These are phyloP conservation scores for Zaprionus capensis DNA, from an alignment of 1,140 invertebrate species.

Conservation along the genomic window DNA sequence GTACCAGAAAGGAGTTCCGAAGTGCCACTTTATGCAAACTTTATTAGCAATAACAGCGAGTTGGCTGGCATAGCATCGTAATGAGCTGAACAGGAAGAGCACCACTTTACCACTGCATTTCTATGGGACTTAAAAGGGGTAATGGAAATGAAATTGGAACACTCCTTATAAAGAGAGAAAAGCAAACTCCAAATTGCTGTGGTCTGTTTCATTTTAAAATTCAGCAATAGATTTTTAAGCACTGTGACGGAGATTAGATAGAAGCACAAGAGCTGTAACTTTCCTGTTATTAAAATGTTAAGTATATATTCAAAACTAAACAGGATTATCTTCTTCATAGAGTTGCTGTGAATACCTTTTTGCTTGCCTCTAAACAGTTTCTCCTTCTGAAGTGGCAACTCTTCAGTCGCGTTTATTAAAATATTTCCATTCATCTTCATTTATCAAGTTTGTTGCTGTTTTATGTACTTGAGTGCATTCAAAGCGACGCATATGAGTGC, in stretches of 20 bases:
- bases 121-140: background rate
- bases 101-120: background rate
- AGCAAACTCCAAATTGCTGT: no score
- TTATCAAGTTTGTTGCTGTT: background rate
- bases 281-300: no score
- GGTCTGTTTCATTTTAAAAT: no score
- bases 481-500: constrained; percentile 14
- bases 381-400: background rate
- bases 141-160: background rate
- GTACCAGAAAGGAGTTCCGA: constrained; percentile 1
- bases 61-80: constrained; percentile 51
- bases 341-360: background rate
- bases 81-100: constrained; percentile 41
- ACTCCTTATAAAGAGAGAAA: background rate
- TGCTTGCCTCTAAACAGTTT: background rate
- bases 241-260: no score
- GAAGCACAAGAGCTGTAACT: no score
- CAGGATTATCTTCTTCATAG: no score
- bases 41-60: constrained; percentile 61
- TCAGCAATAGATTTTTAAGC: no score
- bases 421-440: background rate
- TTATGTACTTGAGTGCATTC: constrained; percentile 2
- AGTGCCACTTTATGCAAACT: constrained; percentile 49
- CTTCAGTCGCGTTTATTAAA: background rate
- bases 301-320: no score